Conservation (phyloP, 1,140 invertebrate species). For the Drosophila elegans region DNA sequence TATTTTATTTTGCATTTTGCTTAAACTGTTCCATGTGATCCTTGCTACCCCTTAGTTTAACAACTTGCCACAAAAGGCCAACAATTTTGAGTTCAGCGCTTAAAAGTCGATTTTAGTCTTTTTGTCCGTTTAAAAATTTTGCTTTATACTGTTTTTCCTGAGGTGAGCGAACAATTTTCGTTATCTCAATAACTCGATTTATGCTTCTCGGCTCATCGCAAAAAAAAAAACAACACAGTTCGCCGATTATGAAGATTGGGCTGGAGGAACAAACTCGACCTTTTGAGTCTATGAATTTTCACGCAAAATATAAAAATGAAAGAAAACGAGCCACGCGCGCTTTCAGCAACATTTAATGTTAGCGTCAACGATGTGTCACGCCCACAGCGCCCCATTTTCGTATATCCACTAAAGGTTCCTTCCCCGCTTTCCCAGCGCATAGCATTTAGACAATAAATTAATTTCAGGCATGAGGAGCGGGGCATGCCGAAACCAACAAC, state of each 20-base stretch:
- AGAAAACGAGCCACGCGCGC: constrained; percentile 63
- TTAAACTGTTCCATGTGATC: too few relatives aligned
- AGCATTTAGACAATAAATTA: constrained; percentile 75
- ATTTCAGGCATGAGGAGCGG: constrained; percentile 47
- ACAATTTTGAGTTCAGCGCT: constrained; percentile 34
- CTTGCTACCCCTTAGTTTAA: background rate
- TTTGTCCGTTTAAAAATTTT: constrained; percentile 14
- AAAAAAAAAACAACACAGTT: constrained; percentile 30
- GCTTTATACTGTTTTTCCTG: constrained; percentile 26
- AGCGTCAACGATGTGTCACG: constrained; percentile 67
- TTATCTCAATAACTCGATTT: constrained; percentile 76
- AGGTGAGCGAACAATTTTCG: constrained; percentile 54
- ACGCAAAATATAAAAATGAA: constrained; percentile 21
- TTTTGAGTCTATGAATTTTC: constrained; percentile 62
- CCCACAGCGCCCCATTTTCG: constrained; percentile 19
- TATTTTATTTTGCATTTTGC: too few relatives aligned
- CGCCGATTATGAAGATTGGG: constrained; percentile 43
- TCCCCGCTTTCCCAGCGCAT: background rate
- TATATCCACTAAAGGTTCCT: background rate
- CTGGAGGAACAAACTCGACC: constrained; percentile 1
- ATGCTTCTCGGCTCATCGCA: constrained; percentile 39
- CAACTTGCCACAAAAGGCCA: constrained; percentile 12
- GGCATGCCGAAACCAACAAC: constrained; percentile 11
- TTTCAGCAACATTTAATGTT: constrained; percentile 70
- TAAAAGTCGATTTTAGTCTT: constrained; percentile 33